Evolutionary conservation across 2,113 vertebrate species (phyloP).

Genomic region (Silurus glanis): DNA sequence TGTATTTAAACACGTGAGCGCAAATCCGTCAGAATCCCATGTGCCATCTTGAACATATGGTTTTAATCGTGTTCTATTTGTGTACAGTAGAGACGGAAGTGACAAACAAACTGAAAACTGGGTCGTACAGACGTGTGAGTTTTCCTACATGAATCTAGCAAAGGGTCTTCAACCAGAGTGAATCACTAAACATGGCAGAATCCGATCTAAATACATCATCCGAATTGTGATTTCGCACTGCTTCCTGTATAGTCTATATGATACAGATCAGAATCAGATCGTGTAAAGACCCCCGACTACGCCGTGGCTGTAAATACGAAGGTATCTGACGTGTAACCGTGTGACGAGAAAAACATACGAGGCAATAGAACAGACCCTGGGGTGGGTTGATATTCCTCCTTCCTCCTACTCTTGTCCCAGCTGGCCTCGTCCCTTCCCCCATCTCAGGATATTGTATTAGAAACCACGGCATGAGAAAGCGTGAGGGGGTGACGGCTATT

Average conservation of each 20-base stretch:
- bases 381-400: slow-evolving; percentile 9
- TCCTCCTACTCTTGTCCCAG: slow-evolving; percentile 14
- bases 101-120: background rate
- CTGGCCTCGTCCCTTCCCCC: slow-evolving; percentile 26
- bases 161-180: background rate
- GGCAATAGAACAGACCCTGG: background rate
- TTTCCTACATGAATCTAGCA: background rate
- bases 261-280: background rate
- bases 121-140: background rate
- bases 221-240: background rate
- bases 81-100: background rate
- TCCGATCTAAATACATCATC: background rate
- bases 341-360: slow-evolving; percentile 21
- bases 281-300: background rate
- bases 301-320: background rate
- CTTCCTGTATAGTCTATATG: background rate
- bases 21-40: background rate
- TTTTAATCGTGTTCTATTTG: background rate
- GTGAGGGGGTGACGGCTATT: background rate
- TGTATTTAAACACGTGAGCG: background rate
- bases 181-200: background rate
- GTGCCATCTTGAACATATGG: background rate
- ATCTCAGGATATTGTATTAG: slow-evolving; percentile 14
- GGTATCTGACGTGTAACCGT: background rate
- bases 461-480: background rate